Evolutionary conservation across 2,888 invertebrate species (phyloP).

Genomic region (Pyrochroa serraticornis): DNA sequence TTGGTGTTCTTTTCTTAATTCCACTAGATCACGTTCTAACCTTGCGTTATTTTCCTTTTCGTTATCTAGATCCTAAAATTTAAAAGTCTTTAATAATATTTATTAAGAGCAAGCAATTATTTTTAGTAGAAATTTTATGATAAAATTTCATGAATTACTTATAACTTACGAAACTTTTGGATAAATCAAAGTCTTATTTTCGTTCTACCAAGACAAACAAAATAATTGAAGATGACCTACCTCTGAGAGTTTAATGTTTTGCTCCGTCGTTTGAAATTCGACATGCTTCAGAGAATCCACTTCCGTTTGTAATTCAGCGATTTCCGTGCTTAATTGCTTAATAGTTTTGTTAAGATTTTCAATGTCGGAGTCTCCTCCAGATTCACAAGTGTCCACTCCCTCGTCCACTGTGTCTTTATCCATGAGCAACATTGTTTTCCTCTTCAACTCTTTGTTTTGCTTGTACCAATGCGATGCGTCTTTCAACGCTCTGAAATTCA

Average conservation of each 20-base stretch:
- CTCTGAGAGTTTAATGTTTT: conserved; percentile 63
- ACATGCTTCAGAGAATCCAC: conserved; percentile 67
- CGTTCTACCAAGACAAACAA: too few relatives aligned
- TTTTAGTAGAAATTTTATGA: too few relatives aligned
- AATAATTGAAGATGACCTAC: conserved; percentile 45
- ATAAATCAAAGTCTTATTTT: too few relatives aligned
- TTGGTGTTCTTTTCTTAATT: conserved; percentile 62
- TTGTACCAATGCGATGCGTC: conserved; percentile 78
- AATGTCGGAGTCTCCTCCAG: conserved; percentile 66
- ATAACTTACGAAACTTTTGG: too few relatives aligned
- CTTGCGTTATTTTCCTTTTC: conserved; percentile 59
- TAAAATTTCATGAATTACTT: too few relatives aligned
- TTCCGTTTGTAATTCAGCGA: conserved; percentile 72
- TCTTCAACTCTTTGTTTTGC: conserved; percentile 74
- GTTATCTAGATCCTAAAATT: conserved; percentile 61
- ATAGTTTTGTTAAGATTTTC: conserved; percentile 73
- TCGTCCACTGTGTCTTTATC: conserved; percentile 67
- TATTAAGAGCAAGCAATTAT: too few relatives aligned
- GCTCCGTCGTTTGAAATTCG: conserved; percentile 75
- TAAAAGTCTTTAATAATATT: not conserved
- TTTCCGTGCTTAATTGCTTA: conserved; percentile 67
- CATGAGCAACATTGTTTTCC: conserved; percentile 69
- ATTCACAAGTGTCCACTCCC: conserved; percentile 57
- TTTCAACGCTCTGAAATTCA: conserved; percentile 65
- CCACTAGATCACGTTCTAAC: conserved; percentile 64